Percentiles rank a stretch among this genome's conserved stretches.
phyloP scores from a whole-genome alignment of 1,140 invertebrate genomes.

The Spodoptera litura region DNA sequence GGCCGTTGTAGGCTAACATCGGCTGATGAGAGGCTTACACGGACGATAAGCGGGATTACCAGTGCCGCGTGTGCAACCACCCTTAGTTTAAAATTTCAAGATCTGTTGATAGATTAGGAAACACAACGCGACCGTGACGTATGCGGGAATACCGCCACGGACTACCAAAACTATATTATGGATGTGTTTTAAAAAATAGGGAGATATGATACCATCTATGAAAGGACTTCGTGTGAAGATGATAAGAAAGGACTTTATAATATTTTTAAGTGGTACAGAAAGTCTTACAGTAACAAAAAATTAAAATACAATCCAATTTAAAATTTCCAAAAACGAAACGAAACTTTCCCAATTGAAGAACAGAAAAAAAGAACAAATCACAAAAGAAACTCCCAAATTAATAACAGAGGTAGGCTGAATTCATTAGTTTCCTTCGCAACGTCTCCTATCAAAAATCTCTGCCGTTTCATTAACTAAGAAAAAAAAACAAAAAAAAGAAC shows the following conservation, averaged over 20 bases:
- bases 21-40: conserved; percentile 69
- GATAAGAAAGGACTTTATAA: too few relatives aligned
- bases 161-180: too few relatives aligned
- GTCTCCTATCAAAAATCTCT: conserved; percentile 75
- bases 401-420: conserved; percentile 54
- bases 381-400: conserved; percentile 55
- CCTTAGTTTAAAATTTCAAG: conserved; percentile 68
- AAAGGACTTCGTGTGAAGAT: neutral
- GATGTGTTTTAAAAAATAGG: too few relatives aligned
- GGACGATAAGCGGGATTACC: conserved; percentile 59
- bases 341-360: conserved; percentile 29
- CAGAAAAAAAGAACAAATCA: conserved; percentile 47
- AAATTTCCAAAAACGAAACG: conserved; percentile 8
- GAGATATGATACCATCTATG: too few relatives aligned
- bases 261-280: too few relatives aligned
- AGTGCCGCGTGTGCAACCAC: conserved; percentile 48
- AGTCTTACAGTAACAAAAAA: neutral
- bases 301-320: conserved; percentile 29
- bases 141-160: neutral
- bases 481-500: conserved; percentile 65
- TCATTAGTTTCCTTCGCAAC: conserved; percentile 8
- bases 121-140: conserved; percentile 31
- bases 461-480: conserved; percentile 72
- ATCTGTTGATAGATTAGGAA: conserved; percentile 34
- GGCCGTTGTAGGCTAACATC: conserved; percentile 47